Percentiles rank a stretch among this genome's conserved stretches.
These are phyloP conservation scores for Sinhomidia bicolor DNA, from an alignment of 2,888 invertebrate species.

Conservation along the genomic window DNA sequence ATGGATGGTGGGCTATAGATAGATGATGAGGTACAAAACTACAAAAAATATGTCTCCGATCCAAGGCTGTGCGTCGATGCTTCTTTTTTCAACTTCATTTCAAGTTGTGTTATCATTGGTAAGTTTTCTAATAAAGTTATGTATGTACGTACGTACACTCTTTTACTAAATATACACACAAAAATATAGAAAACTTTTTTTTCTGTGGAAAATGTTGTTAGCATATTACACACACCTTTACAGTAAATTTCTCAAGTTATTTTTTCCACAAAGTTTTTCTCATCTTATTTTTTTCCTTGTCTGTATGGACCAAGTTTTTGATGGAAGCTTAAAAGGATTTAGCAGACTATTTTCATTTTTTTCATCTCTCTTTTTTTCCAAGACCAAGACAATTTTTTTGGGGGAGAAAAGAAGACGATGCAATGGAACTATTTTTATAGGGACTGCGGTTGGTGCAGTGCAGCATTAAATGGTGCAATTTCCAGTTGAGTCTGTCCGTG, in stretches of 20 bases:
- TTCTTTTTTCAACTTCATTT: too few relatives aligned
- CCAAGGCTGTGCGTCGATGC: too few relatives aligned
- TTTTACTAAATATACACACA: too few relatives aligned
- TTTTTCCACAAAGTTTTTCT: not conserved
- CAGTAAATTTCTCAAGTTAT: conserved; percentile 34
- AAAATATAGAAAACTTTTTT: too few relatives aligned
- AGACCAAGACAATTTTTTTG: conserved; percentile 6
- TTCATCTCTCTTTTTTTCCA: not conserved
- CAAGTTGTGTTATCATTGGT: too few relatives aligned
- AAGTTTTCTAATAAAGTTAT: conserved; percentile 3
- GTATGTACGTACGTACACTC: too few relatives aligned
- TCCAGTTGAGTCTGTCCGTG: conserved; percentile 3
- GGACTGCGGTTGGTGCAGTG: conserved; percentile 50
- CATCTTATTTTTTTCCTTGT: not conserved
- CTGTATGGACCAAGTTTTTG: conserved; percentile 12
- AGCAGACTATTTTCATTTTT: conserved; percentile 56
- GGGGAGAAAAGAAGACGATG: too few relatives aligned
- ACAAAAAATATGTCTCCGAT: too few relatives aligned
- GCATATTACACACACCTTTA: conserved; percentile 3
- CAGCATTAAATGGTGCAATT: conserved; percentile 61
- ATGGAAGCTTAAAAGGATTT: conserved; percentile 64
- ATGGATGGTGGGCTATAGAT: not conserved
- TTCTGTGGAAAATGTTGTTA: not conserved
- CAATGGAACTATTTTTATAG: not conserved
- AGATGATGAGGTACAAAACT: not conserved